Conservation (phyloP, 1,140 invertebrate genomes). For the Hylyphantes graminicola region DNA sequence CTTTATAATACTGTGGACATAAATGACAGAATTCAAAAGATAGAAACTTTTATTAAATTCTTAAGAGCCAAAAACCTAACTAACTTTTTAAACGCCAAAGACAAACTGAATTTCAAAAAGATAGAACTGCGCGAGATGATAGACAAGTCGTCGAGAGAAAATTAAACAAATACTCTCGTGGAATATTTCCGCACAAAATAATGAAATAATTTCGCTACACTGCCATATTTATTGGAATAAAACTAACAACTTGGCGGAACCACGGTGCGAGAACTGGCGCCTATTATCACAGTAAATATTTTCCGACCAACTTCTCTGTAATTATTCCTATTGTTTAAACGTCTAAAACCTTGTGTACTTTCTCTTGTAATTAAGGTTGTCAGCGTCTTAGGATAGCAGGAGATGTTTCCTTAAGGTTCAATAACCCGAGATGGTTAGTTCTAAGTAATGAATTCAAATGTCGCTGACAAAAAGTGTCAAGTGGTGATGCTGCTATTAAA, state of each 20-base stretch:
- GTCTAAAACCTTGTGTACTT: background rate
- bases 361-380: conserved; percentile 2
- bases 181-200: too few relatives aligned
- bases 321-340: conserved; percentile 10
- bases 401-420: conserved; percentile 1
- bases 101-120: background rate
- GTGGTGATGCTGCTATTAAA: background rate
- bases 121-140: background rate
- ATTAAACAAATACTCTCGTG: too few relatives aligned
- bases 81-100: background rate
- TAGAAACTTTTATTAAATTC: too few relatives aligned
- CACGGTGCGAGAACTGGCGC: background rate
- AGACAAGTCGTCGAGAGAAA: too few relatives aligned
- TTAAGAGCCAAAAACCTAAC: background rate
- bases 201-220: background rate
- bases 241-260: too few relatives aligned
- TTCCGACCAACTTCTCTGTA: conserved; percentile 2
- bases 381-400: background rate
- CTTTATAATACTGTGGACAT: too few relatives aligned
- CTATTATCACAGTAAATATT: conserved; percentile 4
- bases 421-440: background rate
- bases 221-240: background rate
- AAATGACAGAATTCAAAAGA: too few relatives aligned
- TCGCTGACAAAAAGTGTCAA: background rate
- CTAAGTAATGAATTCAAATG: background rate